A percentile compares a stretch with the other conserved stretches of the same genome.
These are phyloP conservation scores for Fistularia tabacaria DNA, from an alignment of 2,797 vertebrate genomes.

Conservation along the genomic window DNA sequence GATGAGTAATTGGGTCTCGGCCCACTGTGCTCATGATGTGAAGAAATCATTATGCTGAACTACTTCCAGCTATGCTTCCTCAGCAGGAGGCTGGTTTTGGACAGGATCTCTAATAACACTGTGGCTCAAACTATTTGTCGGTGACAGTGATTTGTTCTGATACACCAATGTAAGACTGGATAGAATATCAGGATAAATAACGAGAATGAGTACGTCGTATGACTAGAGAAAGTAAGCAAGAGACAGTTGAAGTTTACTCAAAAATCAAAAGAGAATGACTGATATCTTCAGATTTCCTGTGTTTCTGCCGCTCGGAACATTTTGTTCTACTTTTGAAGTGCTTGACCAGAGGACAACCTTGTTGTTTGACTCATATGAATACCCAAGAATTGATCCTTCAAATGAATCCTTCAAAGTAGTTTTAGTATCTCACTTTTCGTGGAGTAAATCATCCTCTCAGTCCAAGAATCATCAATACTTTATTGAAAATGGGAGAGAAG, in stretches of 20 bases:
- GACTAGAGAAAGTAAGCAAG: constrained; percentile 26
- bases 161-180: neutral
- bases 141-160: constrained; percentile 42
- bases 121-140: constrained; percentile 27
- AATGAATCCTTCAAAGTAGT: constrained; percentile 56
- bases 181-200: neutral
- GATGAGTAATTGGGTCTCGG: too few species aligned
- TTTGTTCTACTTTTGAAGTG: constrained; percentile 42
- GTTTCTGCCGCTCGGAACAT: constrained; percentile 37
- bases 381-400: constrained; percentile 59
- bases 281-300: constrained; percentile 17
- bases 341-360: constrained; percentile 51
- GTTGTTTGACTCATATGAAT: constrained; percentile 50
- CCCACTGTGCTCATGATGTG: too few species aligned
- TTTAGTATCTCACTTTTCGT: constrained; percentile 11
- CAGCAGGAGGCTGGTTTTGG: constrained; percentile 55
- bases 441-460: constrained; percentile 33
- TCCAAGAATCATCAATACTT: constrained; percentile 9
- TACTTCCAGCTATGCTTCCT: constrained; percentile 75
- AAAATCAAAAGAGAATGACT: constrained; percentile 20
- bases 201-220: constrained; percentile 9
- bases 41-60: constrained; percentile 82
- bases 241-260: constrained; percentile 31
- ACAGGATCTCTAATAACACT: constrained; percentile 48
- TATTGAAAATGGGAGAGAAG: constrained; percentile 11